Evolutionary conservation across 2,888 invertebrate species (phyloP).

Genomic region (Ophioninae sp.): DNA sequence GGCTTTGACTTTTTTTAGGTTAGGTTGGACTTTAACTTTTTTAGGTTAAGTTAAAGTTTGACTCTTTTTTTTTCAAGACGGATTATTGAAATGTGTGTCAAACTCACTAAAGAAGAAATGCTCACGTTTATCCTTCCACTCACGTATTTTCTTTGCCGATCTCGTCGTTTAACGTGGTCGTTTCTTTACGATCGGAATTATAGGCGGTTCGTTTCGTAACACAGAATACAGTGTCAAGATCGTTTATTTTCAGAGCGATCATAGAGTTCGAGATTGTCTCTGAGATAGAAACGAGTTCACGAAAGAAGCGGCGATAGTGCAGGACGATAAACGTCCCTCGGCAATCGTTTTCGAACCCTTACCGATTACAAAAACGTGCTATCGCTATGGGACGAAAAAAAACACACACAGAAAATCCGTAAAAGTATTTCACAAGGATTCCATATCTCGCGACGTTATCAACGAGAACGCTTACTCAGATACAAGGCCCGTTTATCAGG

Average conservation of each 20-base stretch:
- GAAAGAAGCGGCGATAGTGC: not conserved
- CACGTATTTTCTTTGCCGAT: not conserved
- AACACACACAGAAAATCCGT: not conserved
- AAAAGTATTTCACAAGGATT: constrained; percentile 8
- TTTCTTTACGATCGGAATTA: not conserved
- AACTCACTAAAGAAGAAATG: not conserved
- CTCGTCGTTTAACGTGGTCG: not conserved
- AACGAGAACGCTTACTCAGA: not conserved
- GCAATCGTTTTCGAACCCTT: not conserved
- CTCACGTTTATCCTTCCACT: not conserved
- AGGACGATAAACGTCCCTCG: not conserved
- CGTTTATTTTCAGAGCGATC: constrained; percentile 42
- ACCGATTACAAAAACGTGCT: not conserved
- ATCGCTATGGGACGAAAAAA: not conserved
- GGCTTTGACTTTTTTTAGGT: not conserved
- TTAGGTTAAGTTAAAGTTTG: too few relatives aligned
- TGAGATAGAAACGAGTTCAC: constrained; percentile 44
- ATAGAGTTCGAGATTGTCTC: constrained; percentile 12
- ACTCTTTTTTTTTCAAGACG: too few relatives aligned
- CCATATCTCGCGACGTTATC: not conserved
- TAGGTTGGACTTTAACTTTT: too few relatives aligned
- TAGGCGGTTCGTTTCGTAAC: constrained; percentile 12
- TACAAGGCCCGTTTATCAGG: not conserved
- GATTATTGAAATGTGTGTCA: too few relatives aligned
- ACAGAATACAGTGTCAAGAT: constrained; percentile 45